Conservation (phyloP, 2,113 vertebrate genomes). For the Melierax canorus region DNA sequence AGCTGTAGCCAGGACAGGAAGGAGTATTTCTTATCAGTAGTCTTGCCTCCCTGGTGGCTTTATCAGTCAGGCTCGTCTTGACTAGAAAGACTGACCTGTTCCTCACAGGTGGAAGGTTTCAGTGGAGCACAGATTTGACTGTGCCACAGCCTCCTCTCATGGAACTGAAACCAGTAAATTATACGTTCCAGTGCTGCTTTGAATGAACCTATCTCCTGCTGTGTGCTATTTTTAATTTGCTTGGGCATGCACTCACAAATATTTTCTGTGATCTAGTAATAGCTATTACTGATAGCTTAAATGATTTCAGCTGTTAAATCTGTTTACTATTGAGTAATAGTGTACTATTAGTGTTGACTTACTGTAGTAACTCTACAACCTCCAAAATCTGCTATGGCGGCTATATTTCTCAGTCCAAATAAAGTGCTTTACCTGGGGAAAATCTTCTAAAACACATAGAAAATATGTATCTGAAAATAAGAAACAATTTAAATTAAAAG, state of each 20-base stretch:
- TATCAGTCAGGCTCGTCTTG: background rate
- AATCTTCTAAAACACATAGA: background rate
- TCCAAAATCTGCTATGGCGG: background rate
- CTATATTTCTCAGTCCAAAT: background rate
- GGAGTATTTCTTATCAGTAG: background rate
- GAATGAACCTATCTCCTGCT: background rate
- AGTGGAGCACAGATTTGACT: background rate
- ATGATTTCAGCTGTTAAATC: background rate
- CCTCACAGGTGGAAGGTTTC: background rate
- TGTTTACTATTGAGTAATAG: background rate
- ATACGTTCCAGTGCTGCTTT: accelerated
- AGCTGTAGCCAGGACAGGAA: no score
- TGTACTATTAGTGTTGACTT: background rate
- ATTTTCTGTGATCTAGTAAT: background rate
- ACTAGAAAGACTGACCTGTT: background rate
- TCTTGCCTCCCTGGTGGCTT: background rate
- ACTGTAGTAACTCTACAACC: background rate
- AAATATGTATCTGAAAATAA: background rate
- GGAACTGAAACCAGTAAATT: background rate
- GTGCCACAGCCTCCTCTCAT: accelerated
- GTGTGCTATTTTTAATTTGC: background rate
- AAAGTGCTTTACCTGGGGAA: background rate
- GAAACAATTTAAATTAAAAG: background rate
- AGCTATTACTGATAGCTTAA: background rate
- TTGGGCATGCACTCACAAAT: background rate